Evolutionary conservation across 2,797 vertebrate species (phyloP), one percentile per base, ranked within the genome.

Genomic region (Dryobates pubescens): DNA sequence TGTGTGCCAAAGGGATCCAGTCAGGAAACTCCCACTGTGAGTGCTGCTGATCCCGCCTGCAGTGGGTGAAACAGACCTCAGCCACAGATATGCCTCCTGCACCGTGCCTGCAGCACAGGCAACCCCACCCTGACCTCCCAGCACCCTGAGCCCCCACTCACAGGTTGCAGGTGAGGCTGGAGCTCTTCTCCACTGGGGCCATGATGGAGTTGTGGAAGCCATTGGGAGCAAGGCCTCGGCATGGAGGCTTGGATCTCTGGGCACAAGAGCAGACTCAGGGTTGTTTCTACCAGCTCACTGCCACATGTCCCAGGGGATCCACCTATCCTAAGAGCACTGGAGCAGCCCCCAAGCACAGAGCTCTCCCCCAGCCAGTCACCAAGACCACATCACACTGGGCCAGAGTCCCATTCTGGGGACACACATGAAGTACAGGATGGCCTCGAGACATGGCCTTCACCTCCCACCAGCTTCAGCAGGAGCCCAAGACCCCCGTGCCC

Each of bases 21-120:
- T 99, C 98, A 0, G 99, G 98, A 86, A 99, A 99, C 74, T 98
- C 98, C 99, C 99, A 99, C 88, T 96, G 97, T 0, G 98, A 98
- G 96, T 97, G 86, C 88, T 98, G 96, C 92, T 98, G 97, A 41
- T 99, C 98, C 29, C 98, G 98, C 95, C 99, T 99, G 92, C 77
- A 82, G 85, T 0, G 2, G n/a, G 43, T 5, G 13, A 0, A 3
- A 19, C 7, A 23, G 4, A 10, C 4, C 7, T 94, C 62, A 88
- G 72, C 3, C 1, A 6, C 0, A 2, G 29, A 47, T 17, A 41
- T 20, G 30, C 0, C 12, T 59, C 49, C 12, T 59, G 45, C 19
- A 18, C 1, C 7, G 68, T 22, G 54, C 29, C 56, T 23, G n/a
- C 1, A 6, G 45, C 58, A 65, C 64, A 2, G 51, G 41, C 47